A percentile compares a stretch with the other conserved stretches of the same genome.
Conservation (phyloP, 2,888 invertebrate genomes). For the Stenolophus ochropezus region DNA sequence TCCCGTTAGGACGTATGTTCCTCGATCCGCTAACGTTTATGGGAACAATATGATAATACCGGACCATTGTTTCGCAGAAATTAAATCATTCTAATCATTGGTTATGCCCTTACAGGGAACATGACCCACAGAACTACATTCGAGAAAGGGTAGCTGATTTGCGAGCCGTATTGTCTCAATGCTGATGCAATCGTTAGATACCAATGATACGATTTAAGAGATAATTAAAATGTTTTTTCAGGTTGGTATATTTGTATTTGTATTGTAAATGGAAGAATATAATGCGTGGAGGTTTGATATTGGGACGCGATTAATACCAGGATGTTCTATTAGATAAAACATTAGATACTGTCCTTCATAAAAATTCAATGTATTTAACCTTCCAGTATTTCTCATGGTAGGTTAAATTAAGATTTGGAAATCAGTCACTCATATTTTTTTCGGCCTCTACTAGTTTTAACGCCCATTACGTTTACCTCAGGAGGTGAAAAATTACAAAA, state of each 20-base stretch:
- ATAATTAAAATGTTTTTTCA: not conserved
- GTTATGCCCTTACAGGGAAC: constrained; percentile 27
- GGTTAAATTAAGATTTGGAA: too few species aligned
- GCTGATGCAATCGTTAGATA: not conserved
- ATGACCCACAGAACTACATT: constrained; percentile 50
- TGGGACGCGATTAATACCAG: too few species aligned
- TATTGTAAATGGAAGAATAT: not conserved
- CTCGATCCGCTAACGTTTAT: constrained; percentile 49
- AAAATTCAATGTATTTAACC: too few species aligned
- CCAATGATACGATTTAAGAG: not conserved
- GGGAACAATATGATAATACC: constrained; percentile 59
- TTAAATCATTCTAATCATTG: constrained; percentile 58
- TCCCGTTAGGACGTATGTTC: constrained; percentile 49
- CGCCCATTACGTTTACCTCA: too few species aligned
- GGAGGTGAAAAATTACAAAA: too few species aligned
- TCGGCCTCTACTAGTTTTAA: too few species aligned
- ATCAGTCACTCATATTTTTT: too few species aligned
- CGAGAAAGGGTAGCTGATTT: not conserved
- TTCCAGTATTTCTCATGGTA: too few species aligned
- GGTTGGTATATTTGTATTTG: not conserved
- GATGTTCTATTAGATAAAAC: too few species aligned
- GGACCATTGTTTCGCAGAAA: constrained; percentile 56
- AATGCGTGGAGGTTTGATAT: too few species aligned
- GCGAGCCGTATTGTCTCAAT: not conserved
- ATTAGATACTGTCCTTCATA: too few species aligned